A percentile compares a stretch with the other conserved stretches of the same genome.
Evolutionary conservation across 2,113 vertebrate species (phyloP).

Genomic region (Probosciger aterrimus): DNA sequence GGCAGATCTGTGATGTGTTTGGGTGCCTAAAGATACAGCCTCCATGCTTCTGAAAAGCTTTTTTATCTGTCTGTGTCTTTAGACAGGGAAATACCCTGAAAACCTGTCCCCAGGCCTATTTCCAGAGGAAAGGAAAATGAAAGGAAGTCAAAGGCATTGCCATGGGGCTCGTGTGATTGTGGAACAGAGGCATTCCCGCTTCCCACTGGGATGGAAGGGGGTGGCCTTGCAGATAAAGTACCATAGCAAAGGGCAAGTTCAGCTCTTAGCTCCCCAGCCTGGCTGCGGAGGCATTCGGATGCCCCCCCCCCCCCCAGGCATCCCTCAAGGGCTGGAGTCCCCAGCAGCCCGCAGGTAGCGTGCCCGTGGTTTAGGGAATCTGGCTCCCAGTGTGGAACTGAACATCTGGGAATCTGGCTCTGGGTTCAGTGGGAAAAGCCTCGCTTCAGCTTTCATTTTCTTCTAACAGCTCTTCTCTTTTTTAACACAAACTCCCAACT

Average conservation of each 20-base stretch:
- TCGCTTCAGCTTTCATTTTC: not conserved
- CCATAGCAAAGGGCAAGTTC: not conserved
- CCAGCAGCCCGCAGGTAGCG: not conserved
- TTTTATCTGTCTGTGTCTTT: not conserved
- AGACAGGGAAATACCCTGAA: not conserved
- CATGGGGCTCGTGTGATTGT: not conserved
- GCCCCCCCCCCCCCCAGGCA: not conserved
- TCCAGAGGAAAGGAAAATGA: not conserved
- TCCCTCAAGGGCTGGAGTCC: accelerated
- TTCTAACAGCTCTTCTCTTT: not conserved
- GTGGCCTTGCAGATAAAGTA: not conserved
- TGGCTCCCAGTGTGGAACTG: not conserved
- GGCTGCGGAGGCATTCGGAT: not conserved
- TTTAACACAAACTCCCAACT: not conserved
- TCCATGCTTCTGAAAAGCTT: not conserved
- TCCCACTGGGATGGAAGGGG: not conserved
- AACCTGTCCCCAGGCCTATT: not conserved
- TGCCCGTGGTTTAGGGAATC: not conserved
- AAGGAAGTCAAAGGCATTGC: not conserved
- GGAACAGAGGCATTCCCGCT: not conserved
- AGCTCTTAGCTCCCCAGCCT: not conserved
- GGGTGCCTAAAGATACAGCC: not conserved
- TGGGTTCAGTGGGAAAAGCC: not conserved
- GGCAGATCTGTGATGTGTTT: not conserved
- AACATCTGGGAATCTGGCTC: not conserved